Percentiles rank a stretch among this genome's conserved stretches.
phyloP scores from a whole-genome alignment of 2,888 invertebrate genomes.

The Athetis lepigone region DNA sequence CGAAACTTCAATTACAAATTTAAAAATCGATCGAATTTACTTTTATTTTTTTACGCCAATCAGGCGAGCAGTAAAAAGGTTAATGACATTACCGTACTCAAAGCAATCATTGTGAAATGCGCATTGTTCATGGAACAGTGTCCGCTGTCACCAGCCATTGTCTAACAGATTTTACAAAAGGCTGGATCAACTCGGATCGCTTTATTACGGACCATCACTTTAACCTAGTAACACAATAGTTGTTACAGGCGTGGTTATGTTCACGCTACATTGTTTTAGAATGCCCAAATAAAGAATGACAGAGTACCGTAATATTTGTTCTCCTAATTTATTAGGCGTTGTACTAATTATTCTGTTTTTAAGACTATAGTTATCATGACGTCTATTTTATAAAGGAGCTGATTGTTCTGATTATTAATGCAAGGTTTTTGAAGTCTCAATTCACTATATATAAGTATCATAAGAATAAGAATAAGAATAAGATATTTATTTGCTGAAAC shows the following conservation, averaged over 20 bases:
- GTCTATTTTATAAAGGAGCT: no score
- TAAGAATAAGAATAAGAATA: no score
- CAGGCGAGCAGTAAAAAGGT: constrained; percentile 2
- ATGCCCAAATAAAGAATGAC: not conserved
- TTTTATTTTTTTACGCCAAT: no score
- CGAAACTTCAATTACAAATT: no score
- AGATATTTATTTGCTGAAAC: no score
- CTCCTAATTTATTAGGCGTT: not conserved
- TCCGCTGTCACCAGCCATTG: constrained; percentile 34
- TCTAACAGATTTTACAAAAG: constrained; percentile 36
- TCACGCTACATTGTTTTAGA: constrained; percentile 10
- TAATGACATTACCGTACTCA: constrained; percentile 10
- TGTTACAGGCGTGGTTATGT: constrained; percentile 1
- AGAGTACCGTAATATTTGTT: not conserved
- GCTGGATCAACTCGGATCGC: constrained; percentile 26
- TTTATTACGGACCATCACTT: constrained; percentile 12
- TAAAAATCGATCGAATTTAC: no score
- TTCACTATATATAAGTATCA: no score
- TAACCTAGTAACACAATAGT: not conserved
- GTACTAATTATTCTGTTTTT: no score
- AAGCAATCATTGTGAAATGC: constrained; percentile 32
- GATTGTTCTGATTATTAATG: no score
- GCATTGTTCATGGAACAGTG: constrained; percentile 35
- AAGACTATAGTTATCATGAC: no score
- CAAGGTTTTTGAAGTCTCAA: no score